Evolutionary conservation across 2,888 invertebrate genomes (phyloP), one percentile per base, ranked within the genome.

Genomic region (Rhagium mordax): DNA sequence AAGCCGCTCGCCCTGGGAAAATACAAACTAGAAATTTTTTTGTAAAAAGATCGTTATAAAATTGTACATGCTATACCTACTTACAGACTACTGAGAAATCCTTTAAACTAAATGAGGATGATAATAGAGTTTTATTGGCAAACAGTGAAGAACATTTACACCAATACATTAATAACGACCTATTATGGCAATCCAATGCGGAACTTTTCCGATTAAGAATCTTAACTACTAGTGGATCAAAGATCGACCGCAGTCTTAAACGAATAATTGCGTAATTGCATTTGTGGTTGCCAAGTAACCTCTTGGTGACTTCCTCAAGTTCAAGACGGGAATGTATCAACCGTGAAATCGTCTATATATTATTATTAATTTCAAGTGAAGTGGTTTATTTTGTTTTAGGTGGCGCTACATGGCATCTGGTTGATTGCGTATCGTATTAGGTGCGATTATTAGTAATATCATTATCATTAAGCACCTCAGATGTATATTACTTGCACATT

Each of bases 221-320:
- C n/a, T 41, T n/a, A 41, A 41, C 41, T 41, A 41, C 41, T 1
- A 3, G n/a, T n/a, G 41, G 41, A 41, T 41, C 41, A 41, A 41
- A 41, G 41, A 13, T 3, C 41, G 41, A n/a, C n/a, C 41, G 41
- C n/a, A 13, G n/a, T 41, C 41, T 24, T 55, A 20, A 15, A 55
- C 47, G 61, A 21, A 47, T 62, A 62, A 62, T 62, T 62, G n/a
- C 27, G 15, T 48, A 62, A 48, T 62, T 47, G 61, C 61, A 48
- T 21, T 47, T 21, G 61, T 13, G 48, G 15, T 47, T 24, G 48
- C 48, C 47, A 48, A 7, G 21, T 62, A 47, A 62, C 61, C 61
- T 62, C 20, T 48, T 20, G 61, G 61, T 62, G 61, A 62, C 61
- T 62, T 62, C 61, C 61, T 48, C 61, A 48, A 62, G 33, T 47